Evolutionary conservation across 2,113 vertebrate genomes (phyloP).

Genomic region (Pluvialis apricaria): DNA sequence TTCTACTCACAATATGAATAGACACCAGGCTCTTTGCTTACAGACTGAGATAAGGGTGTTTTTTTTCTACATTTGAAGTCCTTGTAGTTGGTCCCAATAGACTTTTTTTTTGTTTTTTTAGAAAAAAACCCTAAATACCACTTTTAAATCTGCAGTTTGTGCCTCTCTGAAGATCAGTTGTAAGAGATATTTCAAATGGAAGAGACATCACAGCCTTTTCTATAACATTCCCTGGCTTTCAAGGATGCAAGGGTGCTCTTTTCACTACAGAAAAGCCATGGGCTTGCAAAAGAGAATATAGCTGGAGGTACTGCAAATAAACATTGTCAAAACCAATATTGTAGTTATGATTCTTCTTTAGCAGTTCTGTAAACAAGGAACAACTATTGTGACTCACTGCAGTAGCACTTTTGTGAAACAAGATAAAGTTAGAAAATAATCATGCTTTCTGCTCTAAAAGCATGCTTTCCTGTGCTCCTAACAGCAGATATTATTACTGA

Average conservation of each 20-base stretch:
- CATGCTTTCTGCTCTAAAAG: background rate
- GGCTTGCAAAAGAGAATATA: background rate
- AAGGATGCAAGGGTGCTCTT: background rate
- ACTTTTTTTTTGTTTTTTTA: background rate
- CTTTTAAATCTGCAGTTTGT: background rate
- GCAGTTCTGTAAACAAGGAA: background rate
- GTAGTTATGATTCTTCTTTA: background rate
- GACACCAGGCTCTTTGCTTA: background rate
- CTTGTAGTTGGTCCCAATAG: background rate
- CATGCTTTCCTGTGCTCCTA: background rate
- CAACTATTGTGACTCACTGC: background rate
- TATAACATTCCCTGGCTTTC: background rate
- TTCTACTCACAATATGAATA: background rate
- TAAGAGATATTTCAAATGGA: background rate
- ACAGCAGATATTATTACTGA: background rate
- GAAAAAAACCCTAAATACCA: background rate
- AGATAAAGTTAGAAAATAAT: background rate
- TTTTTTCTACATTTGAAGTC: background rate
- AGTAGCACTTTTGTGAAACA: background rate
- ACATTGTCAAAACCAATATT: background rate
- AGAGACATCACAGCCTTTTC: background rate
- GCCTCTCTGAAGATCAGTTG: background rate
- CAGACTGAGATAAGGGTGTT: rapidly evolving
- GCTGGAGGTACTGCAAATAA: background rate
- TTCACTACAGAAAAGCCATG: background rate